These are phyloP conservation scores for Callaeas wilsoni DNA, from an alignment of 2,113 vertebrate species.

Conservation along the genomic window DNA sequence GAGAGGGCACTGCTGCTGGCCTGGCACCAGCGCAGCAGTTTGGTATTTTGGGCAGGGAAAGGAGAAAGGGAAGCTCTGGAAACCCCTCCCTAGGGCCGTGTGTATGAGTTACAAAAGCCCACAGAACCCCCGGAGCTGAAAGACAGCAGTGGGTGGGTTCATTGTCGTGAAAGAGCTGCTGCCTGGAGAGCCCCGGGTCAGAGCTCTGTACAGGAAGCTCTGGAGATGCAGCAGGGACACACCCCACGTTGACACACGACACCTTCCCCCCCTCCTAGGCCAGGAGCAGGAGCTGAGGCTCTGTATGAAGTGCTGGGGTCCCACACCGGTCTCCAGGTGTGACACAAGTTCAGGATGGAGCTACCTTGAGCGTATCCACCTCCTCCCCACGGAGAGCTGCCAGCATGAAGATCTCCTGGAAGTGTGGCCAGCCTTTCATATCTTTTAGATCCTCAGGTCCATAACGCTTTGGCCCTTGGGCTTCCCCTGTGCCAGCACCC, in stretches of 20 bases:
- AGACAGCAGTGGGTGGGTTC: not conserved
- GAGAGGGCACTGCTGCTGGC: not conserved
- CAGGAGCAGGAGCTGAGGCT: not conserved
- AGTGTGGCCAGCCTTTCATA: slow-evolving; percentile 83
- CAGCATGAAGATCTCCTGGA: slow-evolving; percentile 95
- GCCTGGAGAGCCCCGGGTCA: not conserved
- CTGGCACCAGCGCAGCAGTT: not conserved
- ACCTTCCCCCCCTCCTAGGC: not conserved
- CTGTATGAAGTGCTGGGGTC: not conserved
- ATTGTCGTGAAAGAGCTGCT: not conserved
- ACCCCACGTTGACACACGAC: accelerated
- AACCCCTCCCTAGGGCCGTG: not conserved
- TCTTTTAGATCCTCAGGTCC: slow-evolving; percentile 34
- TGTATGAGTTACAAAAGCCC: not conserved
- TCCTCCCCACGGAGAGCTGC: slow-evolving; percentile 82
- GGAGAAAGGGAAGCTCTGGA: not conserved
- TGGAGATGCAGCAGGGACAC: accelerated
- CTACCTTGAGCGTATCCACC: slow-evolving; percentile 87
- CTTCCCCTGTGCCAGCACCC: not conserved
- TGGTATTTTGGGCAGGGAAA: not conserved
- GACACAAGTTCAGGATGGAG: not conserved
- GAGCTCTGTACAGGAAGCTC: not conserved
- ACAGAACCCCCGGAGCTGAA: not conserved
- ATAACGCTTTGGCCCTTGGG: not conserved
- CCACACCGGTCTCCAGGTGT: not conserved